A percentile compares a stretch with the other conserved stretches of the same genome.
These are phyloP conservation scores for Peromyscus polionotus DNA, from an alignment of 2,113 vertebrate genomes.

Conservation along the genomic window DNA sequence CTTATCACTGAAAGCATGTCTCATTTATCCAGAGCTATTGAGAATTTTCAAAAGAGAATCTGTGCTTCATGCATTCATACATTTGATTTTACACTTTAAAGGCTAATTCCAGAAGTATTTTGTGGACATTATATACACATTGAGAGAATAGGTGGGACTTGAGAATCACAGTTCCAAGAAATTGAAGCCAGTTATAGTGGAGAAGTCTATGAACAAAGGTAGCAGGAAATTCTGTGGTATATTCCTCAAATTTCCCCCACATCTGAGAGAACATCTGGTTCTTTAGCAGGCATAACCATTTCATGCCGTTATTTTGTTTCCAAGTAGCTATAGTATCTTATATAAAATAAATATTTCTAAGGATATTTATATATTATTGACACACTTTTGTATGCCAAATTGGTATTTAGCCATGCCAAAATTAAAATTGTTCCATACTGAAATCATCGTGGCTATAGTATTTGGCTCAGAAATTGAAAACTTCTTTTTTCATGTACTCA, in stretches of 20 bases:
- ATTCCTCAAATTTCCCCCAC: neutral
- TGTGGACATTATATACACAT: neutral
- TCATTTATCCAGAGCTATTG: neutral
- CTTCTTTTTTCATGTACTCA: neutral
- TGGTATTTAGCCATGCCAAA: neutral
- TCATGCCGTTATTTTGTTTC: neutral
- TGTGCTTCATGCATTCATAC: neutral
- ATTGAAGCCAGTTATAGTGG: neutral
- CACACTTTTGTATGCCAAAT: neutral
- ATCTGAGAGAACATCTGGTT: neutral
- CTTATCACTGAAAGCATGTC: neutral
- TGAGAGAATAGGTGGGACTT: neutral
- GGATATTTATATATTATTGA: neutral
- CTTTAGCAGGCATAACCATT: neutral
- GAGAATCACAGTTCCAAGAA: neutral
- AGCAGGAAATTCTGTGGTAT: neutral
- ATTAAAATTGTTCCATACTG: neutral
- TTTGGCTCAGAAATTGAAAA: neutral
- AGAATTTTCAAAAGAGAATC: neutral
- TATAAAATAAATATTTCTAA: neutral
- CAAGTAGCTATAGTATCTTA: neutral
- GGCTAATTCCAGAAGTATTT: neutral
- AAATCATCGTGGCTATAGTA: neutral
- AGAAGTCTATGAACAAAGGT: neutral
- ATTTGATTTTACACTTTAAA: neutral